phyloP scores from a whole-genome alignment of 2,888 invertebrate species.

The Drosophila niveifrons region DNA sequence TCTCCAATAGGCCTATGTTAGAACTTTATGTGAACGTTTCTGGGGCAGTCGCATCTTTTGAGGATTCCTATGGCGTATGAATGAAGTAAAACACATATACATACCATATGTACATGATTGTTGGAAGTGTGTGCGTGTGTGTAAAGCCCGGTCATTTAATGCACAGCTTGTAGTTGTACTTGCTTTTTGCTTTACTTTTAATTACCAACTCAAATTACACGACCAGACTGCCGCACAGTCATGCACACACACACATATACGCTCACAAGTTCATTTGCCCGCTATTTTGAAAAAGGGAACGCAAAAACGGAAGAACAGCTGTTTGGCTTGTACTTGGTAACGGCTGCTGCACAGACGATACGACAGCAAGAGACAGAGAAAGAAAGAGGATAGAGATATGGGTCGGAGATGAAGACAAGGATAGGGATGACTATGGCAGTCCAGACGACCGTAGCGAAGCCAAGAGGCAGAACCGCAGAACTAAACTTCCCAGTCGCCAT shows the following conservation, averaged over 20 bases:
- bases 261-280: slow-evolving; percentile 36
- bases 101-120: background rate
- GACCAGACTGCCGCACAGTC: slow-evolving; percentile 52
- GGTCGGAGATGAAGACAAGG: background rate
- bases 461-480: slow-evolving; percentile 66
- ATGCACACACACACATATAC: slow-evolving; percentile 4
- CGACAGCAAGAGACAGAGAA: background rate
- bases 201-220: slow-evolving; percentile 77
- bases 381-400: background rate
- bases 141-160: slow-evolving; percentile 62
- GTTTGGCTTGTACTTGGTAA: slow-evolving; percentile 72
- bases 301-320: slow-evolving; percentile 67
- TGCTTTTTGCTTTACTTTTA: slow-evolving; percentile 77
- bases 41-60: background rate
- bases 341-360: slow-evolving; percentile 22
- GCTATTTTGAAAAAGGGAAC: slow-evolving; percentile 42
- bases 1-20: no score
- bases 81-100: background rate
- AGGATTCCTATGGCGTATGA: background rate
- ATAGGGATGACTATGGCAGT: slow-evolving; percentile 17
- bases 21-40: no score
- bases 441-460: slow-evolving; percentile 10
- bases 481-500: slow-evolving; percentile 70
- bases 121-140: slow-evolving; percentile 18
- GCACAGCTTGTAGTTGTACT: slow-evolving; percentile 53